A percentile compares a stretch with the other conserved stretches of the same genome.
Evolutionary conservation across 1,140 invertebrate genomes (phyloP).

Genomic region (Psix sp.): DNA sequence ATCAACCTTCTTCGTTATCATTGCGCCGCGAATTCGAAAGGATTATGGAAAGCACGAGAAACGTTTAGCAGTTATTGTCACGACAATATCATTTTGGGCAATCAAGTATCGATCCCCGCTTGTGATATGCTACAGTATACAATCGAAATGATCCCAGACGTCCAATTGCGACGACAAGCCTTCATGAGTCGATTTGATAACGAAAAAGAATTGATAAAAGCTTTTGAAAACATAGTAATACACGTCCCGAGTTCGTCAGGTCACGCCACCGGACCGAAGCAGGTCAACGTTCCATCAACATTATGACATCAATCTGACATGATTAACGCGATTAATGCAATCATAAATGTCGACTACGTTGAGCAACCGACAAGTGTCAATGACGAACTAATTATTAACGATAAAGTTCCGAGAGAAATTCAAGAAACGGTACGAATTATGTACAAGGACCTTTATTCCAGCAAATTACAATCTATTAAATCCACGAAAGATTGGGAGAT

Average conservation of each 20-base stretch:
- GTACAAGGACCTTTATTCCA: too few species aligned
- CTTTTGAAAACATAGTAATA: too few species aligned
- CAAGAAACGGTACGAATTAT: too few species aligned
- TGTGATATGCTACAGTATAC: neutral
- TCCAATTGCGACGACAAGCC: constrained; percentile 2
- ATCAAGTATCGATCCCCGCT: neutral
- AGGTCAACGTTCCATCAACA: too few species aligned
- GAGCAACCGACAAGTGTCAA: neutral
- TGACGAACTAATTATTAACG: constrained; percentile 4
- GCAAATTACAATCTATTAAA: too few species aligned
- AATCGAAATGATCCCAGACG: constrained; percentile 3
- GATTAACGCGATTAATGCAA: neutral
- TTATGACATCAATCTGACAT: too few species aligned
- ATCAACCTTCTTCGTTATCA: too few species aligned
- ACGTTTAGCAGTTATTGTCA: constrained; percentile 2
- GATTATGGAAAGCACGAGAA: constrained; percentile 1
- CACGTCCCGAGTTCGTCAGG: too few species aligned
- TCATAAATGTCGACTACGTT: constrained; percentile 14
- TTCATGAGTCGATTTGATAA: too few species aligned
- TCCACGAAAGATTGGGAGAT: too few species aligned
- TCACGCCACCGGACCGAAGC: neutral
- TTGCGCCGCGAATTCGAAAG: too few species aligned
- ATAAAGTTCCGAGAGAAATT: constrained; percentile 1
- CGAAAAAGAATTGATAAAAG: too few species aligned
- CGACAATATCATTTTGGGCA: constrained; percentile 7